Percentiles rank a stretch among this genome's conserved stretches.
These are phyloP conservation scores for Portevinia maculata DNA, from an alignment of 2,888 invertebrate species.

Conservation along the genomic window DNA sequence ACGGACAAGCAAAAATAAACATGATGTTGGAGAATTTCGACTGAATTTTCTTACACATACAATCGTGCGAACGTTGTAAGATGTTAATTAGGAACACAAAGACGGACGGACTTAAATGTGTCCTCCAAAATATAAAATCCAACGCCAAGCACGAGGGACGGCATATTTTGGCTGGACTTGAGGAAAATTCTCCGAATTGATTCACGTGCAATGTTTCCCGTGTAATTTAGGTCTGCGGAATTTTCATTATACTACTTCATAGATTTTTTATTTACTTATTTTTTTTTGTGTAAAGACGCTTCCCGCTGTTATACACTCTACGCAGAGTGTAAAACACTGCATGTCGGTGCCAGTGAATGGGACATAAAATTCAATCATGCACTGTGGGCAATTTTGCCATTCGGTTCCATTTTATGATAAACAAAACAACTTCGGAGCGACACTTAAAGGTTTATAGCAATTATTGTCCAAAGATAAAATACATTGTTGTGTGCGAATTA, in stretches of 20 bases:
- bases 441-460: slow-evolving; percentile 46
- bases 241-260: slow-evolving; percentile 58
- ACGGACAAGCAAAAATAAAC: slow-evolving; percentile 19
- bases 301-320: slow-evolving; percentile 11
- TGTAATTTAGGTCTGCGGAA: slow-evolving; percentile 70
- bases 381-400: slow-evolving; percentile 8
- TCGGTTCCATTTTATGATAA: slow-evolving; percentile 3
- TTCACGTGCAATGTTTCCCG: slow-evolving; percentile 65
- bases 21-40: slow-evolving; percentile 51
- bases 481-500: slow-evolving; percentile 38
- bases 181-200: slow-evolving; percentile 63
- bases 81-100: slow-evolving; percentile 64
- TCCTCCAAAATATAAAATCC: slow-evolving; percentile 10
- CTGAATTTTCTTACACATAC: slow-evolving; percentile 19
- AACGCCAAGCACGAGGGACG: neutral
- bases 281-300: slow-evolving; percentile 5
- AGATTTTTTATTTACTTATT: slow-evolving; percentile 32
- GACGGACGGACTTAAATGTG: slow-evolving; percentile 2
- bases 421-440: slow-evolving; percentile 29
- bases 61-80: slow-evolving; percentile 46
- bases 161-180: slow-evolving; percentile 22
- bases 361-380: slow-evolving; percentile 58
- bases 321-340: slow-evolving; percentile 8
- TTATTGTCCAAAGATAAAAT: slow-evolving; percentile 42
- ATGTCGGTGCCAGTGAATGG: slow-evolving; percentile 39